Evolutionary conservation across 1,140 invertebrate species (phyloP).

Genomic region (Sycophaga agraensis): DNA sequence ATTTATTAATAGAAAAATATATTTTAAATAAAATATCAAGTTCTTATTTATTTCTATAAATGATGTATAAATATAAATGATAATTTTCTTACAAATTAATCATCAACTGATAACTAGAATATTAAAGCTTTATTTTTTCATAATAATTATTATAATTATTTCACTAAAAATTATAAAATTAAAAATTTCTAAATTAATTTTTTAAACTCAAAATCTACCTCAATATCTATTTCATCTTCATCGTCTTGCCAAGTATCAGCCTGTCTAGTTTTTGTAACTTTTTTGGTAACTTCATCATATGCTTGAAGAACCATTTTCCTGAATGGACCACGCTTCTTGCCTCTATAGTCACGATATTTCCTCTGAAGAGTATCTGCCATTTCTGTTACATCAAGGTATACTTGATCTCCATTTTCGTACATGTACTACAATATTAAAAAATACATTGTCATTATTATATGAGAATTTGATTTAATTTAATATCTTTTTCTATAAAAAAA

Average conservation of each 20-base stretch:
- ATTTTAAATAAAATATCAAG: not conserved
- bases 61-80: not conserved
- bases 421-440: constrained; percentile 64
- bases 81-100: not conserved
- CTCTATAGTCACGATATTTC: constrained; percentile 70
- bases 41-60: not conserved
- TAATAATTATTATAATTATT: not conserved
- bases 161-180: too few species aligned
- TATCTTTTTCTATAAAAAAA: not conserved
- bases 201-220: constrained; percentile 43
- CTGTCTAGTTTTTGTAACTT: constrained; percentile 45
- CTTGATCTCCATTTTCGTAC: constrained; percentile 70
- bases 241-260: constrained; percentile 55
- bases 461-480: not conserved
- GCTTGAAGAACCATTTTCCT: constrained; percentile 65
- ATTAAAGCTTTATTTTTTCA: not conserved
- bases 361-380: constrained; percentile 73
- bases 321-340: constrained; percentile 69
- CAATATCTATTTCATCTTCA: constrained; percentile 62
- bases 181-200: too few species aligned
- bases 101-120: too few species aligned
- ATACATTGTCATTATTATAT: constrained; percentile 6
- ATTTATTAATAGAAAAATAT: not conserved
- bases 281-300: constrained; percentile 57
- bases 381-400: constrained; percentile 71